Evolutionary conservation across 2,797 vertebrate genomes (phyloP).

Genomic region (Carcharodon carcharias): DNA sequence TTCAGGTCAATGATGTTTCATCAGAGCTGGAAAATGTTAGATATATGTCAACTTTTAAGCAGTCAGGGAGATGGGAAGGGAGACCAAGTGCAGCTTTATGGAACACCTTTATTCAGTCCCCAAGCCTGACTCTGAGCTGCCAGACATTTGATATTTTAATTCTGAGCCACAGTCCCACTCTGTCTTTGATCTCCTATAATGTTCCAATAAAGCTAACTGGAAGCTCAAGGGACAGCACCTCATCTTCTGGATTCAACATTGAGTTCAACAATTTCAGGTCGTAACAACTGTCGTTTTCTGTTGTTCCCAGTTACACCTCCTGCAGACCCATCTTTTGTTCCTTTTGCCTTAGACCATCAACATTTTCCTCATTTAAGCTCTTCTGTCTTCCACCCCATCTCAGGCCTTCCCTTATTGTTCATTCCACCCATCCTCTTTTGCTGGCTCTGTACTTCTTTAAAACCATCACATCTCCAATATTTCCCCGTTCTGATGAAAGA

Average conservation of each 20-base stretch:
- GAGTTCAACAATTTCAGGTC: background rate
- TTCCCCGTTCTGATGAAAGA: background rate
- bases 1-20: background rate
- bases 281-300: background rate
- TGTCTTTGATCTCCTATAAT: no score
- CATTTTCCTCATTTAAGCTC: background rate
- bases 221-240: no score
- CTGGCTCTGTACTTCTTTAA: background rate
- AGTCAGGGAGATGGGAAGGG: background rate
- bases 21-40: background rate
- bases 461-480: no score
- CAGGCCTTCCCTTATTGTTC: background rate
- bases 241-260: no score
- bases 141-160: no score
- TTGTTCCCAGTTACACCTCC: background rate
- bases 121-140: no score
- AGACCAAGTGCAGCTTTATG: no score
- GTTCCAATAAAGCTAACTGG: no score
- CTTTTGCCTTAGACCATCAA: background rate
- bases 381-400: background rate
- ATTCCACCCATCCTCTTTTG: no score
- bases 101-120: no score
- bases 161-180: no score
- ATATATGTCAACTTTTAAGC: background rate
- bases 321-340: background rate